These are phyloP conservation scores for Polyergus mexicanus DNA, from an alignment of 1,140 invertebrate species.

Conservation along the genomic window DNA sequence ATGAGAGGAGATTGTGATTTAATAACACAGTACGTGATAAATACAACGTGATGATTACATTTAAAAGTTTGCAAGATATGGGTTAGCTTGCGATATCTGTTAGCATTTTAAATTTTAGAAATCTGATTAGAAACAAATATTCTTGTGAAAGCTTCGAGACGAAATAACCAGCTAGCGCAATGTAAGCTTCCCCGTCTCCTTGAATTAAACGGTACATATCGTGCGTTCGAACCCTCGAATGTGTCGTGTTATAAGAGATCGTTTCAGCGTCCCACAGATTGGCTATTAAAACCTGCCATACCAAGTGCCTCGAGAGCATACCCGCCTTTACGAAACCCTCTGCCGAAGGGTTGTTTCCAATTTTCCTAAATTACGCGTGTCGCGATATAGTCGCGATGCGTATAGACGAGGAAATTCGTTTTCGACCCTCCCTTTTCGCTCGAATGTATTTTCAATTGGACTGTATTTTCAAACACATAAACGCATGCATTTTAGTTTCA, in stretches of 20 bases:
- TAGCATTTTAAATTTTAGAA: neutral
- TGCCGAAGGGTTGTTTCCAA: constrained; percentile 77
- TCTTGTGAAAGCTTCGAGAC: constrained; percentile 23
- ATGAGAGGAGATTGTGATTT: neutral
- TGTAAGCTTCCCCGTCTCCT: constrained; percentile 60
- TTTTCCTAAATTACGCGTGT: constrained; percentile 75
- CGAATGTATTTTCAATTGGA: constrained; percentile 29
- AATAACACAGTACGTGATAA: neutral
- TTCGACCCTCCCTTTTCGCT: constrained; percentile 55
- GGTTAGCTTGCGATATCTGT: neutral
- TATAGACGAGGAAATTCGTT: constrained; percentile 70
- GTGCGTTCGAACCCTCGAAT: constrained; percentile 35
- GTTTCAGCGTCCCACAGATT: constrained; percentile 75
- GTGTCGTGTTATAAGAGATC: constrained; percentile 74
- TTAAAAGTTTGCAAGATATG: neutral
- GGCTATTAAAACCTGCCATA: constrained; percentile 78
- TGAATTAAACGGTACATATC: constrained; percentile 69
- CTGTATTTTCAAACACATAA: neutral
- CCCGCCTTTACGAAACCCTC: constrained; percentile 70
- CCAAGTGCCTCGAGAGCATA: constrained; percentile 69
- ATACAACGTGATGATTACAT: neutral
- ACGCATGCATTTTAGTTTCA: neutral
- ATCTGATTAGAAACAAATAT: constrained; percentile 11
- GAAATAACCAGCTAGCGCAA: constrained; percentile 37
- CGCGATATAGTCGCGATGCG: constrained; percentile 49